These are phyloP conservation scores for Cataglyphis rosenhaueri DNA, from an alignment of 2,888 invertebrate genomes.

Conservation along the genomic window DNA sequence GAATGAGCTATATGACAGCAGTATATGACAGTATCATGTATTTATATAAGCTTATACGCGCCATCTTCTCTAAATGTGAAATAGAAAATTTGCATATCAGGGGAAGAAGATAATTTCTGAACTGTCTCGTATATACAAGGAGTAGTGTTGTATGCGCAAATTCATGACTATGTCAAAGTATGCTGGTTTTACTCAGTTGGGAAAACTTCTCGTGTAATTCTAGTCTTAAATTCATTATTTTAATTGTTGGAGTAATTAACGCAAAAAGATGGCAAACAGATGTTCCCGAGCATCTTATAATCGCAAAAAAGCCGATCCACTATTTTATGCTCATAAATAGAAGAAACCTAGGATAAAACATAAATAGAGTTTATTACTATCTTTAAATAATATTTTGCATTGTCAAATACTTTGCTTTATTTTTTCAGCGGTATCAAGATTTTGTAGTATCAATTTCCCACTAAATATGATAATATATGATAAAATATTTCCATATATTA, in stretches of 20 bases:
- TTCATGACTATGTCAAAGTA: constrained; percentile 23
- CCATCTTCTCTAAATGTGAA: not conserved
- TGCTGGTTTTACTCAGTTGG: constrained; percentile 29
- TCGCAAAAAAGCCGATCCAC: constrained; percentile 1
- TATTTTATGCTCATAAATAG: not conserved
- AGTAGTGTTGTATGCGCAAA: not conserved
- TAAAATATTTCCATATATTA: not conserved
- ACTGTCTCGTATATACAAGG: not conserved
- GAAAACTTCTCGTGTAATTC: constrained; percentile 34
- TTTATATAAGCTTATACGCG: not conserved
- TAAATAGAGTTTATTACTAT: not conserved
- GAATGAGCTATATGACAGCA: not conserved
- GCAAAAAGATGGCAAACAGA: constrained; percentile 39
- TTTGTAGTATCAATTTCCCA: not conserved
- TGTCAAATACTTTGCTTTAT: not conserved
- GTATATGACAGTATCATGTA: not conserved
- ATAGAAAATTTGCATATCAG: not conserved
- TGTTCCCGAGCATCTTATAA: constrained; percentile 54
- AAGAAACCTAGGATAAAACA: not conserved
- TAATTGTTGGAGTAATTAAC: constrained; percentile 45
- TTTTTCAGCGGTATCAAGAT: not conserved
- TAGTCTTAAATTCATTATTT: constrained; percentile 51
- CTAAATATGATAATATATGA: not conserved
- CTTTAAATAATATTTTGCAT: not conserved
- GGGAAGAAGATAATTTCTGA: not conserved